phyloP scores from a whole-genome alignment of 2,888 invertebrate genomes.

The Girardia tigrina region DNA sequence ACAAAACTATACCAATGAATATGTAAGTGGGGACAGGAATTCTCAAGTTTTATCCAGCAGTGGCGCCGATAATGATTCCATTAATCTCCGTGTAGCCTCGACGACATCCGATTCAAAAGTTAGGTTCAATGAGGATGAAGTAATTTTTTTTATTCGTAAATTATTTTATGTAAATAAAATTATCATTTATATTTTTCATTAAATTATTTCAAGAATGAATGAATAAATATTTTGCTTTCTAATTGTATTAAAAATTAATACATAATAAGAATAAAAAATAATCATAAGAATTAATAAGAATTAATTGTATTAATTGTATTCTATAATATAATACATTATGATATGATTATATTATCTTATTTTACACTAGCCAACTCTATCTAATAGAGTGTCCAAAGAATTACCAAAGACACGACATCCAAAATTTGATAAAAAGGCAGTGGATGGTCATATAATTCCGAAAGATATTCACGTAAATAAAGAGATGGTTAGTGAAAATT shows the following conservation, averaged over 20 bases:
- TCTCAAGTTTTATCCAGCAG: not conserved
- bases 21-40: not conserved
- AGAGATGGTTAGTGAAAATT: constrained; percentile 39
- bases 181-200: not conserved
- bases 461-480: constrained; percentile 43
- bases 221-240: too few relatives aligned
- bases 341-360: not conserved
- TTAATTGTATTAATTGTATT: too few relatives aligned
- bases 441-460: constrained; percentile 48
- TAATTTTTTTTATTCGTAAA: not conserved
- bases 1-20: constrained; percentile 7
- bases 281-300: too few relatives aligned
- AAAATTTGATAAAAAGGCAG: constrained; percentile 52
- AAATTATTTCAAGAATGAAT: not conserved
- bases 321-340: too few relatives aligned
- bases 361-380: constrained; percentile 15
- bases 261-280: too few relatives aligned
- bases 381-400: not conserved
- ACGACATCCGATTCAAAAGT: not conserved
- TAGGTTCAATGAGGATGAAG: not conserved
- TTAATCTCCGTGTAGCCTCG: not conserved
- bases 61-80: not conserved
- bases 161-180: not conserved
- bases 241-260: too few relatives aligned
- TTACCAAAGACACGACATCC: constrained; percentile 38